These are phyloP conservation scores for Campoplex capitator DNA, from an alignment of 2,888 invertebrate genomes.

Conservation along the genomic window DNA sequence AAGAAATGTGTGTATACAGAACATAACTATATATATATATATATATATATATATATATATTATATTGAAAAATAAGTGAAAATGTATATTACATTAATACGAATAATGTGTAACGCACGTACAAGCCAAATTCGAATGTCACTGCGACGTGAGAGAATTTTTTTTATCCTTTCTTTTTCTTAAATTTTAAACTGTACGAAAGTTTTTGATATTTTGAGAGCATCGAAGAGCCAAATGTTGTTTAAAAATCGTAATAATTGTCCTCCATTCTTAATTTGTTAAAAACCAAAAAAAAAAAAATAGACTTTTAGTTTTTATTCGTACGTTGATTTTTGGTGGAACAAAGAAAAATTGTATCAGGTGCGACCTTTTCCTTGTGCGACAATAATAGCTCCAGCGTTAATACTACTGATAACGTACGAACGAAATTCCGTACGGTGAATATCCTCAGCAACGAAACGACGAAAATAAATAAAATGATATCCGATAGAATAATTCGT, in stretches of 20 bases:
- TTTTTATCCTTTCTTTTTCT: not conserved
- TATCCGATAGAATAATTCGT: conserved; percentile 13
- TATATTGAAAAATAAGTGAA: conserved; percentile 65
- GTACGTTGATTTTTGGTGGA: not conserved
- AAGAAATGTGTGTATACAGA: conserved; percentile 27
- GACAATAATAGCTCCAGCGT: conserved; percentile 59
- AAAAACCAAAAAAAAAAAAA: not conserved
- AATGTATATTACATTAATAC: conserved; percentile 60
- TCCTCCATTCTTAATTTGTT: conserved; percentile 42
- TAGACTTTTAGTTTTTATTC: not conserved
- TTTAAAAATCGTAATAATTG: conserved; percentile 28
- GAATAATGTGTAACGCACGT: conserved; percentile 61
- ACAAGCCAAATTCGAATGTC: conserved; percentile 54
- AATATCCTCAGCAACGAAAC: conserved; percentile 36
- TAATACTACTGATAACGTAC: conserved; percentile 38
- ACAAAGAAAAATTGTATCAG: conserved; percentile 24
- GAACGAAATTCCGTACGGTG: conserved; percentile 21
- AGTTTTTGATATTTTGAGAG: conserved; percentile 18
- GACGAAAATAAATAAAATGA: conserved; percentile 1
- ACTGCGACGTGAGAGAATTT: conserved; percentile 9
- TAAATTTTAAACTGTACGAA: conserved; percentile 23
- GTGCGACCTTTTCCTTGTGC: conserved; percentile 51
- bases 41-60: conserved; percentile 33
- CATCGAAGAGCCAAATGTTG: not conserved
- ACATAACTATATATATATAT: conserved; percentile 34